phyloP scores from a whole-genome alignment of 2,888 invertebrate species.

The Crioceris asparagi region DNA sequence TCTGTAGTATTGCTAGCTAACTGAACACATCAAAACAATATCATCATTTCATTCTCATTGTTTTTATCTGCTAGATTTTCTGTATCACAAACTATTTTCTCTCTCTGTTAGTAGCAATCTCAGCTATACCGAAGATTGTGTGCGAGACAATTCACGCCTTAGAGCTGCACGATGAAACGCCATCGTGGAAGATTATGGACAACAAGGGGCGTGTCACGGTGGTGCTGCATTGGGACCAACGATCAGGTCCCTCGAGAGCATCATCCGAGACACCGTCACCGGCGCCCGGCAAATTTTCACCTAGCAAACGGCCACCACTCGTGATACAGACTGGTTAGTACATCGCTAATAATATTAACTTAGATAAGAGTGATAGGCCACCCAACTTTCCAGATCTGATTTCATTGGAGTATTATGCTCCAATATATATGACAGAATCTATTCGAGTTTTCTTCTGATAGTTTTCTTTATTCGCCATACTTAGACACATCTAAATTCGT shows the following conservation, averaged over 20 bases:
- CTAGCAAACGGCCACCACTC: conserved; percentile 55
- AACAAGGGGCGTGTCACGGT: conserved; percentile 95
- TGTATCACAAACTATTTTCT: too few relatives aligned
- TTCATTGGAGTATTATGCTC: too few relatives aligned
- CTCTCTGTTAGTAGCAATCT: conserved; percentile 61
- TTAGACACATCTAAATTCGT: too few relatives aligned
- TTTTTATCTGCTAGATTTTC: too few relatives aligned
- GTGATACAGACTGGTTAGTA: conserved; percentile 43
- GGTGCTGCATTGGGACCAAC: conserved; percentile 94
- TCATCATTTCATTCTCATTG: too few relatives aligned
- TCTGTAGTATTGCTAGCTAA: too few relatives aligned
- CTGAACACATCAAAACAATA: too few relatives aligned
- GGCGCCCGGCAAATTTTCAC: conserved; percentile 45
- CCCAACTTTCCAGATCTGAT: too few relatives aligned
- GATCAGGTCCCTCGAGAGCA: conserved; percentile 46
- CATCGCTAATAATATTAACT: conserved; percentile 16
- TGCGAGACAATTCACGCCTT: conserved; percentile 94
- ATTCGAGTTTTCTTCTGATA: too few relatives aligned
- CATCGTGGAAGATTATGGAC: conserved; percentile 98
- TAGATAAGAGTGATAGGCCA: too few relatives aligned
- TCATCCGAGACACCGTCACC: conserved; percentile 43
- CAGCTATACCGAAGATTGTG: conserved; percentile 92
- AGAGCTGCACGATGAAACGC: conserved; percentile 92
- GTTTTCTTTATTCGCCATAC: too few relatives aligned
- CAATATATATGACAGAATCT: too few relatives aligned